Percentiles rank a stretch among this genome's conserved stretches.
These are phyloP conservation scores for Acronicta psi DNA, from an alignment of 2,888 invertebrate genomes.

Conservation along the genomic window DNA sequence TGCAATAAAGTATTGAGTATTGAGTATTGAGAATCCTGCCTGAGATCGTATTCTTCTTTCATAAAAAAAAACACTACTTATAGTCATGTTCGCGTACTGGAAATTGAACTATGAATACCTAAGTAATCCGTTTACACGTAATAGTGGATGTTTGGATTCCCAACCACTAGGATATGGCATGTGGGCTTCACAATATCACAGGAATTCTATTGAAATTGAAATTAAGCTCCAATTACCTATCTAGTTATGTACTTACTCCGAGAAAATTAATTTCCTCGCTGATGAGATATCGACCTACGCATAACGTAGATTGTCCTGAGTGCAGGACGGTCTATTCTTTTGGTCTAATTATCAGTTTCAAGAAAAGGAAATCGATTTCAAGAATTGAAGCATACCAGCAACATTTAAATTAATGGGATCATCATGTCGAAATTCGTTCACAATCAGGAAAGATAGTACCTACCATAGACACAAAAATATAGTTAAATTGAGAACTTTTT, in stretches of 20 bases:
- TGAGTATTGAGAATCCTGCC: no score
- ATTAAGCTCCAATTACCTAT: background rate
- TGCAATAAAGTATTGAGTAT: no score
- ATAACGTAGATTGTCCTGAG: background rate
- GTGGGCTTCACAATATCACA: background rate
- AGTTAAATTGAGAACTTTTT: no score
- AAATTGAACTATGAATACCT: background rate
- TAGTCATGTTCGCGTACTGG: background rate
- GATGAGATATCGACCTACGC: slow-evolving; percentile 22
- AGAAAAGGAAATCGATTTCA: background rate
- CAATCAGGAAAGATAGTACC: no score
- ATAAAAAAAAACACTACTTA: no score
- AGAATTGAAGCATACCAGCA: no score
- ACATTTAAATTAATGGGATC: no score
- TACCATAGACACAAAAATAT: no score
- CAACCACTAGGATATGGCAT: no score
- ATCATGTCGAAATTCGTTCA: no score
- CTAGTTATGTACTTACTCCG: background rate
- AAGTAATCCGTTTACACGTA: background rate
- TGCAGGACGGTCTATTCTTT: slow-evolving; percentile 3
- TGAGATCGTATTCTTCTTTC: no score
- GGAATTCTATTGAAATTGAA: background rate
- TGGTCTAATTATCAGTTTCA: background rate
- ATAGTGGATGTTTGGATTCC: background rate
- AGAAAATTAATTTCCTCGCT: slow-evolving; percentile 24